phyloP scores from a whole-genome alignment of 2,113 vertebrate genomes.

The Psophia crepitans region DNA sequence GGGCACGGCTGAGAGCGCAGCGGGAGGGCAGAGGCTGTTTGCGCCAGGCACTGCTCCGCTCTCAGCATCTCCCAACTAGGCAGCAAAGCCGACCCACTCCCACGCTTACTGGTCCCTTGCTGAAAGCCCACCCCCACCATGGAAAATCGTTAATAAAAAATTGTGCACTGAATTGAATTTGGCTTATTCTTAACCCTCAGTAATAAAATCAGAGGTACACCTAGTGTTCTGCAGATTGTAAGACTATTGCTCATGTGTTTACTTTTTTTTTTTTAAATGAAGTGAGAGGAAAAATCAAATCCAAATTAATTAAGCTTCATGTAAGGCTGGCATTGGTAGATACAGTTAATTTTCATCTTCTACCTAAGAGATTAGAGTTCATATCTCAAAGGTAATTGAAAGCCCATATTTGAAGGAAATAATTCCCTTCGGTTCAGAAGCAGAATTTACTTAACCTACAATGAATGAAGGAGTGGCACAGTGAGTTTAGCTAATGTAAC shows the following conservation, averaged over 20 bases:
- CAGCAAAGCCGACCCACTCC: neutral
- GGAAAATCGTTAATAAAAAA: neutral
- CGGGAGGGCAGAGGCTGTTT: accelerated
- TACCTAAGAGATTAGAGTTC: constrained; percentile 8
- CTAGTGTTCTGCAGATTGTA: neutral
- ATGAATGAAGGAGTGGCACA: constrained; percentile 26
- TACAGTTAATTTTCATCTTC: constrained; percentile 39
- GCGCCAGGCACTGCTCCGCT: accelerated
- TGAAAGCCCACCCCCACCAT: neutral
- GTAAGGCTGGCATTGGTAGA: neutral
- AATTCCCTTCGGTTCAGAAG: constrained; percentile 33
- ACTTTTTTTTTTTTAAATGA: neutral
- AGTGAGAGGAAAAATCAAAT: neutral
- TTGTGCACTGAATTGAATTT: neutral
- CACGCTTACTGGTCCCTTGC: neutral
- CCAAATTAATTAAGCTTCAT: constrained; percentile 52
- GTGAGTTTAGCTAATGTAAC: constrained; percentile 64
- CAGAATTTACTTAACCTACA: constrained; percentile 64
- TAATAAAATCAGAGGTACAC: neutral
- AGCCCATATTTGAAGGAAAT: constrained; percentile 38
- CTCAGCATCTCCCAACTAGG: neutral
- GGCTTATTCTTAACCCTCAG: neutral
- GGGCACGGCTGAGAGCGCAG: neutral
- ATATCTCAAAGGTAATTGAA: constrained; percentile 60
- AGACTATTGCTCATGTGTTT: neutral